A percentile compares a stretch with the other conserved stretches of the same genome.
These are phyloP conservation scores for Palythoa grandis DNA, from an alignment of 92 coral and sea anemone genomes.

Conservation along the genomic window DNA sequence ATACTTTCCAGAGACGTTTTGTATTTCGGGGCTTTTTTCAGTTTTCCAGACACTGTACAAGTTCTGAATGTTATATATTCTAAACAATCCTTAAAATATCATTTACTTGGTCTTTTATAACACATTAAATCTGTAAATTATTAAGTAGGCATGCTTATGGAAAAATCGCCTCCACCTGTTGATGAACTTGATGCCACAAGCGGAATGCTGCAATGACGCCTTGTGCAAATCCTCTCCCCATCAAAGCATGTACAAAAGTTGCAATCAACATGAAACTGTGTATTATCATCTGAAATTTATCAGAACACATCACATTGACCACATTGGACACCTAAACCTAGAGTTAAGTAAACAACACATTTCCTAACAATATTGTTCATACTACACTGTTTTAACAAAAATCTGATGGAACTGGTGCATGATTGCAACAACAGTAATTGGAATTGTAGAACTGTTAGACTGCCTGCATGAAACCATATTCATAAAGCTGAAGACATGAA, in stretches of 20 bases:
- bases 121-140: not conserved
- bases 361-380: too few species aligned
- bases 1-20: too few species aligned
- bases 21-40: too few species aligned
- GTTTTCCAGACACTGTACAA: too few species aligned
- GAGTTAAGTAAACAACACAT: too few species aligned
- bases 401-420: not conserved
- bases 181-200: conserved; percentile 45
- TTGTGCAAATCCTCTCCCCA: conserved; percentile 82
- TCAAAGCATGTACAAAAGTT: not conserved
- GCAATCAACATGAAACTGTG: conserved; percentile 53
- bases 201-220: conserved; percentile 65
- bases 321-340: too few species aligned
- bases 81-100: too few species aligned
- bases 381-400: not conserved
- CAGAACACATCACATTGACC: not conserved
- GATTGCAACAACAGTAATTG: not conserved
- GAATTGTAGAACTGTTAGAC: not conserved
- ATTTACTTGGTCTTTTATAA: too few species aligned
- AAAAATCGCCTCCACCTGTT: conserved; percentile 47
- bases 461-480: not conserved
- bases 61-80: too few species aligned
- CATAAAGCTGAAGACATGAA: not conserved
- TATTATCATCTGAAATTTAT: conserved; percentile 73
- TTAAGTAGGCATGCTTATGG: too few species aligned